Evolutionary conservation across 2,888 invertebrate genomes (phyloP), one percentile per base, ranked within the genome.

Genomic region (Mactromeris polynyma): DNA sequence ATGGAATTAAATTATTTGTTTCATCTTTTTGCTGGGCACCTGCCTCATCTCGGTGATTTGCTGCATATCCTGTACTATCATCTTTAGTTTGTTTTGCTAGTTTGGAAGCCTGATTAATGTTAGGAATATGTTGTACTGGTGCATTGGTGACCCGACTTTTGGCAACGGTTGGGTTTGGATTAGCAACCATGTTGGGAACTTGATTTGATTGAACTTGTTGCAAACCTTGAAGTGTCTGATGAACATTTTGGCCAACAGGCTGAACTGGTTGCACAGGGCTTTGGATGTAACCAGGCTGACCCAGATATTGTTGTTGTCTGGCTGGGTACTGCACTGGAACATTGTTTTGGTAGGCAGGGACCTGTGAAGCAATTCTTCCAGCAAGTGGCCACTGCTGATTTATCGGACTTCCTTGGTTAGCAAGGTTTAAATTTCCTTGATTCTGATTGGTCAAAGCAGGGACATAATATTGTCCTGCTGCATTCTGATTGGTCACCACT

Each of bases 371-470:
- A 46, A 87, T 42, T 9, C 81, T 84, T 81, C 38, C 79, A 46
- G 78, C 80, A 17, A 84, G 82, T 51, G 89, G 86, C 90, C 91
- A 90, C 36, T 84, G 85, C 38, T 89, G 81, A 42, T 83, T 80
- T 19, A 85, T n/a, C n/a, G 81, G 88, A 38, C 42, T 77, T 21
- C 84, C 86, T 26, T 87, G 64, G 78, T 81, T 84, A 33, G 89
- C 88, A 21, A 87, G 33, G 79, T 86, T 87, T 17, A 84, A 19
- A 38, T 87, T 81, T 54, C 78, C 90, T 40, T 85, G 77, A 86
- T 90, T 87, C 86, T 89, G 89, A 90, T 88, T 89, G 84, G 85
- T 46, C 33, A 90, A 80, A 40, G 69, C 90, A 31, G 90, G 90
- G 46, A 87, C 40, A 58, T 86, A 91, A 77, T 89, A 92, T 42